Conservation (phyloP, 2,888 invertebrate species). For the Cosmia trapezina region DNA sequence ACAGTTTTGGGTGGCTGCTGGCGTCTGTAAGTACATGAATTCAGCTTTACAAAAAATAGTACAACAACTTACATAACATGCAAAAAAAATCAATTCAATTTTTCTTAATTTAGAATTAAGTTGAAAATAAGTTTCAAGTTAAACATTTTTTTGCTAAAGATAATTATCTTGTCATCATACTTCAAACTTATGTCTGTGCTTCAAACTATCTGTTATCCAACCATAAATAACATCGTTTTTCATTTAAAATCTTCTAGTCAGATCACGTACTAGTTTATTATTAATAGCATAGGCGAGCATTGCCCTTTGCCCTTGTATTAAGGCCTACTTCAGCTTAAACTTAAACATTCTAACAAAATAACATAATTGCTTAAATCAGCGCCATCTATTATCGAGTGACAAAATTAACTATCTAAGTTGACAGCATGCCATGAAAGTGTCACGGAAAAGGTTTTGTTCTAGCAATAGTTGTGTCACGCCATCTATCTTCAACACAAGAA, state of each 20-base stretch:
- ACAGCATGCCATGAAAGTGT: background rate
- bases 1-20: too few relatives aligned
- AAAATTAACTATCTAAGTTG: background rate
- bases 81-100: background rate
- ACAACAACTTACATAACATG: background rate
- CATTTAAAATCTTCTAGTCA: conserved; percentile 15
- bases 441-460: background rate
- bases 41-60: background rate
- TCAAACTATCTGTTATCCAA: too few relatives aligned
- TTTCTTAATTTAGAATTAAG: background rate
- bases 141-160: background rate
- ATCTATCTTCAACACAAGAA: background rate
- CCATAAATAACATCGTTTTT: conserved; percentile 33
- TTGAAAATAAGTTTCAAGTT: background rate
- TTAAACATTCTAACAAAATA: background rate
- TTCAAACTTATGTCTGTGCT: too few relatives aligned
- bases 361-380: background rate
- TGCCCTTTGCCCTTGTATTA: conserved; percentile 10
- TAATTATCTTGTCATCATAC: background rate
- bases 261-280: conserved; percentile 28
- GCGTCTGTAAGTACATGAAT: too few relatives aligned
- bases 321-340: background rate
- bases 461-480: conserved; percentile 7
- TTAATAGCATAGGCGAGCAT: conserved; percentile 14
- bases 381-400: background rate